A percentile compares a stretch with the other conserved stretches of the same genome.
phyloP scores from a whole-genome alignment of 1,140 invertebrate genomes.

The Sitobion miscanthi region DNA sequence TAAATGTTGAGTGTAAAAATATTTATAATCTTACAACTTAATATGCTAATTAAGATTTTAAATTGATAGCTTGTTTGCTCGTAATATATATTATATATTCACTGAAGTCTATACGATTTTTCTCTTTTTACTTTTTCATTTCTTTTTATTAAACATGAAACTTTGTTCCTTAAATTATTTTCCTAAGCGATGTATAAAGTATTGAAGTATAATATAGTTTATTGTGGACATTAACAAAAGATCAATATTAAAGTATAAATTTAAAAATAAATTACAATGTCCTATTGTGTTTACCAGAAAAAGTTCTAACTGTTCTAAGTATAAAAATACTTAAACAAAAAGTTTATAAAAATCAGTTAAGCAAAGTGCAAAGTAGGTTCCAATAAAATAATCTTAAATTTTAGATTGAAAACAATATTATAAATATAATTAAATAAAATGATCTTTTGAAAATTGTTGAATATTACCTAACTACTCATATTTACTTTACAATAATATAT shows the following conservation, averaged over 20 bases:
- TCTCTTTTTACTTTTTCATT: background rate
- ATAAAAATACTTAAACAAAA: background rate
- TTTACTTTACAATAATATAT: no score
- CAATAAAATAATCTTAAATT: background rate
- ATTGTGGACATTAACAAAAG: background rate
- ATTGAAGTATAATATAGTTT: conserved; percentile 1
- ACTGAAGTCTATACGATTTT: background rate
- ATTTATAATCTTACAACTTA: background rate
- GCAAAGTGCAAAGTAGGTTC: background rate
- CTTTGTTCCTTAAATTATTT: background rate
- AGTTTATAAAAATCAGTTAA: conserved; percentile 8
- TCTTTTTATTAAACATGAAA: background rate
- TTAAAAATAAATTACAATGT: conserved; percentile 45
- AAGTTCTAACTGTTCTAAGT: background rate
- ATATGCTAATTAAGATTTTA: background rate
- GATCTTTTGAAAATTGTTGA: background rate
- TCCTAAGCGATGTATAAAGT: background rate
- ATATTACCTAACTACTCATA: no score
- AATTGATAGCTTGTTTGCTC: background rate
- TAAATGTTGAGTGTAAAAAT: background rate
- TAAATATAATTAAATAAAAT: background rate
- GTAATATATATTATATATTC: background rate
- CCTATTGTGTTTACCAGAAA: conserved; percentile 10
- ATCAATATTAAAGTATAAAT: conserved; percentile 9
- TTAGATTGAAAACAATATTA: background rate